phyloP scores from a whole-genome alignment of 1,140 invertebrate genomes.

The Hyles euphorbiae region DNA sequence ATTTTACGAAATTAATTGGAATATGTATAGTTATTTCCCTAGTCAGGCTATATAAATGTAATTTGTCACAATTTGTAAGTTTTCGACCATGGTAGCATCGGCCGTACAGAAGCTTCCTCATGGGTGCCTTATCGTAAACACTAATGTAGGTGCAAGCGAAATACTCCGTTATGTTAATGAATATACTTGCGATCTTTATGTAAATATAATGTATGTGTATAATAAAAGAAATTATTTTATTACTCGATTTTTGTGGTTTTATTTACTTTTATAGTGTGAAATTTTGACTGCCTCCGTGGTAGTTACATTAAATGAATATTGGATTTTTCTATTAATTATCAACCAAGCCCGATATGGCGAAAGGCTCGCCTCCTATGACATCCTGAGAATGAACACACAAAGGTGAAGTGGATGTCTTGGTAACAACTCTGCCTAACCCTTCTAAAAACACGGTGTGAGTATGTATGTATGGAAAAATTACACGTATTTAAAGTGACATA shows the following conservation, averaged over 20 bases:
- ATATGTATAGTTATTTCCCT: too few species aligned
- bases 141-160: conserved; percentile 51
- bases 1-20: too few species aligned
- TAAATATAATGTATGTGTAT: conserved; percentile 65
- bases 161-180: conserved; percentile 59
- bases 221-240: conserved; percentile 72
- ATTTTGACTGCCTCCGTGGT: background rate
- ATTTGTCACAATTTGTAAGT: background rate
- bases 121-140: conserved; percentile 50
- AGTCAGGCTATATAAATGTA: background rate
- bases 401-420: too few species aligned
- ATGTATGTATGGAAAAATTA: too few species aligned
- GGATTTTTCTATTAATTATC: too few species aligned
- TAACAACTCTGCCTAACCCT: too few species aligned
- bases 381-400: too few species aligned
- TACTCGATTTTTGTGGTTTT: conserved; percentile 38
- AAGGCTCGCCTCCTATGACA: too few species aligned
- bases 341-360: too few species aligned
- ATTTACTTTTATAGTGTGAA: conserved; percentile 10
- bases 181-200: conserved; percentile 53
- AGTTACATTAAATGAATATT: background rate
- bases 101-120: conserved; percentile 37
- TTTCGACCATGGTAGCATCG: conserved; percentile 4
- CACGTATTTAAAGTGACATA: too few species aligned
- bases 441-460: too few species aligned